phyloP scores from a whole-genome alignment of 1,140 invertebrate species.

The Schlechtendalia chinensis region DNA sequence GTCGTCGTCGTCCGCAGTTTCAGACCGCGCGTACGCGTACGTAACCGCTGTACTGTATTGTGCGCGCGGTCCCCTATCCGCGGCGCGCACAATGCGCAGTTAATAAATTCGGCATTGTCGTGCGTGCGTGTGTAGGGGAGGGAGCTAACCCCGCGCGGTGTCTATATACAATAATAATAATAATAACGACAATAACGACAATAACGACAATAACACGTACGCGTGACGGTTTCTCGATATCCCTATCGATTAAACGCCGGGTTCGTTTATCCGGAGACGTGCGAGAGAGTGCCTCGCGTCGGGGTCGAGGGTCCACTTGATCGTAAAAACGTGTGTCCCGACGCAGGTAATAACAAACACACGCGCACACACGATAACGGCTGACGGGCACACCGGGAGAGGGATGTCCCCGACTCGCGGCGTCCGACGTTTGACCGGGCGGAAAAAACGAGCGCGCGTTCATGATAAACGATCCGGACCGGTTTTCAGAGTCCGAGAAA shows the following conservation, averaged over 20 bases:
- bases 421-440: too few species aligned
- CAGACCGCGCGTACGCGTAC: neutral
- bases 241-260: slow-evolving; percentile 49
- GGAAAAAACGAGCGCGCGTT: too few species aligned
- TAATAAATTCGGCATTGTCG: slow-evolving; percentile 47
- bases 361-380: too few species aligned
- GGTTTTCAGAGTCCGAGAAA: too few species aligned
- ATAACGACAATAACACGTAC: neutral
- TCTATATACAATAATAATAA: neutral
- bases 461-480: too few species aligned
- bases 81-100: slow-evolving; percentile 20
- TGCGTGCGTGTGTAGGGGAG: too few species aligned
- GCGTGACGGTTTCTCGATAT: neutral
- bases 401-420: too few species aligned
- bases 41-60: slow-evolving; percentile 3
- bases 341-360: slow-evolving; percentile 42
- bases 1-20: neutral
- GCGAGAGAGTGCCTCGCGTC: too few species aligned
- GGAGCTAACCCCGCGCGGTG: neutral
- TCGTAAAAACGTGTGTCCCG: slow-evolving; percentile 30
- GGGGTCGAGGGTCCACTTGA: slow-evolving; percentile 28
- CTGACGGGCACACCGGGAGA: too few species aligned
- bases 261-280: slow-evolving; percentile 21
- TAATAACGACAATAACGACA: neutral
- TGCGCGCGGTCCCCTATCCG: neutral